A percentile compares a stretch with the other conserved stretches of the same genome.
These are phyloP conservation scores for Microchirus variegatus DNA, from an alignment of 2,797 vertebrate genomes.

Conservation along the genomic window DNA sequence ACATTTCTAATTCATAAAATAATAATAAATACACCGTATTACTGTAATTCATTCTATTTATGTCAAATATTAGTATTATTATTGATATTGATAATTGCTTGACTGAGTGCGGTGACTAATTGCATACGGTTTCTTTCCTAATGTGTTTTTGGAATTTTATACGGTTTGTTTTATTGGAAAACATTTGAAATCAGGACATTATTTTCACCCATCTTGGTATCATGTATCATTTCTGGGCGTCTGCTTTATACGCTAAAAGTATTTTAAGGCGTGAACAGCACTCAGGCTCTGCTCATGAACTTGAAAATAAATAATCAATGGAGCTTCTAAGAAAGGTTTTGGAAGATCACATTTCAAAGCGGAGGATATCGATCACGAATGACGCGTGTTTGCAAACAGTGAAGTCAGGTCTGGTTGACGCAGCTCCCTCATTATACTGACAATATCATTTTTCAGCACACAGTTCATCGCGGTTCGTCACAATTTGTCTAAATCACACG, in stretches of 20 bases:
- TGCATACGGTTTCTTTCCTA: too few relatives aligned
- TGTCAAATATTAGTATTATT: too few relatives aligned
- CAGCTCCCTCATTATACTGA: constrained; percentile 39
- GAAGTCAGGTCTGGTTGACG: constrained; percentile 45
- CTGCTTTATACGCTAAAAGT: background rate
- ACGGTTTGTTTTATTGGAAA: too few relatives aligned
- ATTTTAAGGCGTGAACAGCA: background rate
- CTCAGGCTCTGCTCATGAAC: constrained; percentile 33
- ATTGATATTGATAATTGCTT: too few relatives aligned
- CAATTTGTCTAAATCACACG: constrained; percentile 52
- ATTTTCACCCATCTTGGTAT: too few relatives aligned
- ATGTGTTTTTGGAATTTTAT: too few relatives aligned
- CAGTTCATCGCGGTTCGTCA: constrained; percentile 28
- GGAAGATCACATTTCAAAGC: constrained; percentile 62
- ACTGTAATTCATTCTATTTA: too few relatives aligned
- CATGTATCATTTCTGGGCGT: too few relatives aligned
- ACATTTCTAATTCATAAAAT: too few relatives aligned
- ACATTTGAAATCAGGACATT: too few relatives aligned
- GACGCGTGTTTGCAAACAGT: constrained; percentile 71
- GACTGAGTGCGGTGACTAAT: too few relatives aligned
- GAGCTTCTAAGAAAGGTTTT: constrained; percentile 41
- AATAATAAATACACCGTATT: too few relatives aligned
- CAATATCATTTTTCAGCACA: constrained; percentile 53
- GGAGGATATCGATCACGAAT: constrained; percentile 65
- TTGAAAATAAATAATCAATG: constrained; percentile 57